phyloP scores from a whole-genome alignment of 2,797 vertebrate genomes.

The Spondyliosoma cantharus region DNA sequence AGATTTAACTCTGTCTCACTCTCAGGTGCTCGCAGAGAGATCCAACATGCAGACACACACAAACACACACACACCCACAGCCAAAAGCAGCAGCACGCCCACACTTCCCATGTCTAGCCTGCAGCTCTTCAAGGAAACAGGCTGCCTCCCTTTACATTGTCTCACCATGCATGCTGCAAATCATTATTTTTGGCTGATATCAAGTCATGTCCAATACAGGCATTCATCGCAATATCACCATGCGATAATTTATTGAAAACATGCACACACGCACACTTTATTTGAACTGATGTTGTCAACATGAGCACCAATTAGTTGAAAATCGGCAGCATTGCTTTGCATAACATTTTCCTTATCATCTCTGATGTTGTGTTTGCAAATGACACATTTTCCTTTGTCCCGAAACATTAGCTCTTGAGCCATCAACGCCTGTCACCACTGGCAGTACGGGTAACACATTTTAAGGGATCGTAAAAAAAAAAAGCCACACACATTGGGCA shows the following conservation, averaged over 20 bases:
- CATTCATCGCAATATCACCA: not conserved
- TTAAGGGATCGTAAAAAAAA: not conserved
- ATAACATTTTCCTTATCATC: not conserved
- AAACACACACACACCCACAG: conserved; percentile 8
- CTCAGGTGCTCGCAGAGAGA: conserved; percentile 3
- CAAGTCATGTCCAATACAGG: too few species aligned
- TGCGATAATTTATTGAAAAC: not conserved
- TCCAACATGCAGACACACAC: conserved; percentile 22
- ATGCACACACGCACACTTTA: not conserved
- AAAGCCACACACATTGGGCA: not conserved
- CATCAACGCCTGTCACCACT: not conserved
- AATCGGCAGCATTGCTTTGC: not conserved
- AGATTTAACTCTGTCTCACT: conserved; percentile 21
- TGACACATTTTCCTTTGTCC: not conserved
- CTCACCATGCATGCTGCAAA: not conserved
- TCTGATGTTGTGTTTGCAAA: not conserved
- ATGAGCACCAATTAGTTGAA: not conserved
- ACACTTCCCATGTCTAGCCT: not conserved
- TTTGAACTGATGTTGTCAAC: not conserved
- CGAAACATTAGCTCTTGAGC: not conserved
- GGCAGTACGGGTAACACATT: not conserved
- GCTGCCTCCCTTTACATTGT: not conserved
- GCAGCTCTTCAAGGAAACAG: not conserved
- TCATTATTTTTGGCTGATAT: not conserved
- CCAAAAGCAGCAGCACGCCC: conserved; percentile 5